phyloP scores from a whole-genome alignment of 2,113 vertebrate species.

The Heterocephalus glaber region DNA sequence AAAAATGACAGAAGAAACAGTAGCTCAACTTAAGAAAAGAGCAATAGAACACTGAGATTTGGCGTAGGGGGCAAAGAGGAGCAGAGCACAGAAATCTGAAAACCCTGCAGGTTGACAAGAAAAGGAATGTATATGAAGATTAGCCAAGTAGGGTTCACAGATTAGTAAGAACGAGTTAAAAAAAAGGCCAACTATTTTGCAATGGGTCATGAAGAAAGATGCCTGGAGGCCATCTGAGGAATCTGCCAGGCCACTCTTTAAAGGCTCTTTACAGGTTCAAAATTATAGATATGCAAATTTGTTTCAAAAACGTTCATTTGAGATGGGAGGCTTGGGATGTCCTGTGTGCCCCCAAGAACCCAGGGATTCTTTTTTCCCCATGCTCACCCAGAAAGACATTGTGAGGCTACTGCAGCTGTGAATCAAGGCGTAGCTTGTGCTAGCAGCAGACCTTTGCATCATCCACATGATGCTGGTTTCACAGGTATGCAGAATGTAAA shows the following conservation, averaged over 20 bases:
- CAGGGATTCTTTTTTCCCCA: not conserved
- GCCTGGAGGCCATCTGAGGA: not conserved
- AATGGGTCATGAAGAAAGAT: too few relatives aligned
- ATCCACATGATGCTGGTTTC: not conserved
- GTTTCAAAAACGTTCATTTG: not conserved
- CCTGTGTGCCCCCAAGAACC: not conserved
- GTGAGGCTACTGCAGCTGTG: not conserved
- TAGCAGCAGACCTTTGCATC: not conserved
- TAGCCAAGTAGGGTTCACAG: not conserved
- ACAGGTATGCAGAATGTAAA: not conserved
- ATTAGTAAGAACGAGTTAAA: not conserved
- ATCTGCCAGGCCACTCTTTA: not conserved
- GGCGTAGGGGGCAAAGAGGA: not conserved
- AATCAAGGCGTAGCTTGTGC: not conserved
- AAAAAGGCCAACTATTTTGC: not conserved
- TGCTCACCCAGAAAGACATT: not conserved
- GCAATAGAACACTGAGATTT: not conserved
- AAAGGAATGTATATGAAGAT: not conserved
- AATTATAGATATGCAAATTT: not conserved
- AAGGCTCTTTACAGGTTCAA: not conserved
- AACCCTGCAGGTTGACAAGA: not conserved
- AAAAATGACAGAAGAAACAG: not conserved
- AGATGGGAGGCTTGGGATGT: not conserved
- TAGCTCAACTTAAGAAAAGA: not conserved
- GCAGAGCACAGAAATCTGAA: not conserved